Evolutionary conservation across 2,888 invertebrate species (phyloP).

Genomic region (Mythimna albipuncta): DNA sequence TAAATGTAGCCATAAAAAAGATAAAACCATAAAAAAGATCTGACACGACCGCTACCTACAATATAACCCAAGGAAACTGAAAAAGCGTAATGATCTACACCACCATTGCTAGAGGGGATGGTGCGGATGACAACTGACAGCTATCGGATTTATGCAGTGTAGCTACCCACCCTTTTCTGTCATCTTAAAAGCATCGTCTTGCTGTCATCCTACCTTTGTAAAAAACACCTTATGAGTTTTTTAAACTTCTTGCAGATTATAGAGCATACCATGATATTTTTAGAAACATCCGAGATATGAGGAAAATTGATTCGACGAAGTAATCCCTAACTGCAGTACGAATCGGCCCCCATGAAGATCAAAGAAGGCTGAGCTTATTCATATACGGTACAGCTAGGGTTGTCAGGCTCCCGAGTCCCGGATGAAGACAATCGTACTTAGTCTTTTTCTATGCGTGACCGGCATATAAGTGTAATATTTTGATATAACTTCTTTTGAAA

Average conservation of each 20-base stretch:
- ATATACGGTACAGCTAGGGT: background rate
- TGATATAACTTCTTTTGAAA: background rate
- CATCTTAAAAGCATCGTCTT: too few species aligned
- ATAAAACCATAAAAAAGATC: background rate
- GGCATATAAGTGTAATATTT: background rate
- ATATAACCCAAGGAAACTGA: background rate
- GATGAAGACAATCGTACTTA: background rate
- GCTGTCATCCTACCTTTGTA: too few species aligned
- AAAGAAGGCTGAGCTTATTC: constrained; percentile 8
- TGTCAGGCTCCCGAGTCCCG: background rate
- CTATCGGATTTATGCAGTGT: too few species aligned
- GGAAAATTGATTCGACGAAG: constrained; percentile 1
- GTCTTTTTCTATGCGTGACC: background rate
- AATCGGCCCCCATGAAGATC: background rate
- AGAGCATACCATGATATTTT: background rate
- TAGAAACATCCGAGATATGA: background rate
- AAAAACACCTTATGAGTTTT: background rate
- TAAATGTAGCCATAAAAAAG: background rate
- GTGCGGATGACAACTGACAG: too few species aligned
- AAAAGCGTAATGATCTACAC: background rate
- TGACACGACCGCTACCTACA: too few species aligned
- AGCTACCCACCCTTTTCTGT: too few species aligned
- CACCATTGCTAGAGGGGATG: too few species aligned
- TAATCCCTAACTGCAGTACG: constrained; percentile 4
- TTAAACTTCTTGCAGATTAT: background rate